phyloP scores from a whole-genome alignment of 2,113 vertebrate species.

The Etheostoma spectabile region DNA sequence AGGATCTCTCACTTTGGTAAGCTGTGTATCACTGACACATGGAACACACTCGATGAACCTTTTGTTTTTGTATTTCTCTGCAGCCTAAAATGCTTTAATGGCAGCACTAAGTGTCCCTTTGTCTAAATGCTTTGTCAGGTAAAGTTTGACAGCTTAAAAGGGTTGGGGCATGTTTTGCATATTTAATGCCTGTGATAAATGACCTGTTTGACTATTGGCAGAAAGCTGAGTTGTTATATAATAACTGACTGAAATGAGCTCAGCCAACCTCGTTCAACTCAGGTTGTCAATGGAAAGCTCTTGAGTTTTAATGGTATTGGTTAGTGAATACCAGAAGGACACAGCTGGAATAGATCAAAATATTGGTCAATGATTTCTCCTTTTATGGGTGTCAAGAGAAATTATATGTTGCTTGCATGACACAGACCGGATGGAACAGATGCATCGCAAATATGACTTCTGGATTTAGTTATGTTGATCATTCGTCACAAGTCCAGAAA shows the following conservation, averaged over 20 bases:
- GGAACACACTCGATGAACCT: neutral
- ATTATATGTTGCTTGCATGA: neutral
- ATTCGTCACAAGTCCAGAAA: slow-evolving; percentile 9
- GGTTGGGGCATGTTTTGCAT: slow-evolving; percentile 39
- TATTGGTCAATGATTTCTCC: slow-evolving; percentile 11
- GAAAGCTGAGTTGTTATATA: slow-evolving; percentile 27
- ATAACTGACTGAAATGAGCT: slow-evolving; percentile 31
- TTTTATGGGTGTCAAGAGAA: neutral
- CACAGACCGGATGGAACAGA: neutral
- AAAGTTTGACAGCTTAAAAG: slow-evolving; percentile 20
- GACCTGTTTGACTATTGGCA: slow-evolving; percentile 43
- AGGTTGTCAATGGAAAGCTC: slow-evolving; percentile 32
- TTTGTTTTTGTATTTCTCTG: neutral
- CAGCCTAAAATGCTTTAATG: slow-evolving; percentile 12
- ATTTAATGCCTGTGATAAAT: slow-evolving; percentile 61
- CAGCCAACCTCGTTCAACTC: slow-evolving; percentile 22
- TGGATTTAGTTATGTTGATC: neutral
- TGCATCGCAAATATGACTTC: neutral
- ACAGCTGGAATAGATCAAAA: slow-evolving; percentile 7
- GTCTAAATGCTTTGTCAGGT: slow-evolving; percentile 20
- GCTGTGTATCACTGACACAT: neutral
- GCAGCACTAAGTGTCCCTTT: neutral
- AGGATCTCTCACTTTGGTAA: neutral
- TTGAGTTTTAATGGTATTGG: slow-evolving; percentile 42
- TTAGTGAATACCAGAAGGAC: slow-evolving; percentile 12